Evolutionary conservation across 2,888 invertebrate genomes (phyloP), one percentile per base, ranked within the genome.

Genomic region (Plagodis dolabraria): DNA sequence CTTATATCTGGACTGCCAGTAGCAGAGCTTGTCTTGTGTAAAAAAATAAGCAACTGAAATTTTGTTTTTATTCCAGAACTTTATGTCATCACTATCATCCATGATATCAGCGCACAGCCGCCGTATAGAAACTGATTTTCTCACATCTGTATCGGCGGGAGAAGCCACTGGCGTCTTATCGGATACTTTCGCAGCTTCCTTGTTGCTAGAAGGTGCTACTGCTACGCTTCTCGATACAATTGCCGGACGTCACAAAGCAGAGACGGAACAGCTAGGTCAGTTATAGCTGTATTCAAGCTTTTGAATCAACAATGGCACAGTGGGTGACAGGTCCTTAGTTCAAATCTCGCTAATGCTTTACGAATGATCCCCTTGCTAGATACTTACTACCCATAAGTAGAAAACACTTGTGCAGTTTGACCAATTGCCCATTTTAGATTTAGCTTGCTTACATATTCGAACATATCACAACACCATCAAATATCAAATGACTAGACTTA

Each of bases 71-170:
- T 68, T 64, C 0, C 76, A 90, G 90, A 80, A 79, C 2, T 85
- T 87, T 63, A 64, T 82, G 7, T 72, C 82, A 0, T 71, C 82
- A 0, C 45, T 89, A 0, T 72, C 82, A 0, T 70, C 71, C 5
- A 62, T 79, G 0, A 80, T 90, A 47, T 77, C 82, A 0, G 65
- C 80, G 0, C 87, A 87, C 65, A 77, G 80, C 5, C 86, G 91
- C 0, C 81, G 77, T n/a, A 81, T 91, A 9, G 91, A 91, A 65
- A 64, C 76, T 0, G 35, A 66, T n/a, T 87, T 87, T 68, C 74
- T 82, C 0, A 64, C 79, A 0, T 71, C 79, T 0, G 79, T 76
- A 0, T 66, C 76, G 0, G 57, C 73, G 0, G 85, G 85, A 0
- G 67, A 70, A 33, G 61, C 71, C 0, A 70, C 78, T 0, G 91